These are phyloP conservation scores for Eurosta solidaginis DNA, from an alignment of 1,140 invertebrate species.

Conservation along the genomic window DNA sequence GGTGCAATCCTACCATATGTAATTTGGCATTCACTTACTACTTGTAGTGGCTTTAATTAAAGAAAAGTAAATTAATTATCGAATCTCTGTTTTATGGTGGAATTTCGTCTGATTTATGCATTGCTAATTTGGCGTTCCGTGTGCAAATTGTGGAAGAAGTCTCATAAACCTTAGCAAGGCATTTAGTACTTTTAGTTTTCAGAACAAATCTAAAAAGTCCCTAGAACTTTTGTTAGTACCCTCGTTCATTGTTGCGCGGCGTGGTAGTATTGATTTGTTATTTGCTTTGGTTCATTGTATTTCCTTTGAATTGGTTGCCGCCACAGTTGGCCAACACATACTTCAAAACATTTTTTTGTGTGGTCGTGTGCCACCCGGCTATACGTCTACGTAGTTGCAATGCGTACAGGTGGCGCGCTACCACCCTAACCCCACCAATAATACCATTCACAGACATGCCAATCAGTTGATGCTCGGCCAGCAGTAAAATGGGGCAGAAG, in stretches of 20 bases:
- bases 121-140: too few species aligned
- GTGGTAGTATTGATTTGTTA: background rate
- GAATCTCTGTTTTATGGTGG: too few species aligned
- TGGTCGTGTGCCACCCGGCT: background rate
- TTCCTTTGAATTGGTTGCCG: background rate
- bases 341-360: background rate
- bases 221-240: too few species aligned
- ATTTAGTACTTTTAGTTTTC: too few species aligned
- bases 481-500: background rate
- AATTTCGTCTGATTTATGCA: too few species aligned
- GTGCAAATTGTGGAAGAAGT: too few species aligned
- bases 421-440: background rate
- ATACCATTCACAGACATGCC: background rate
- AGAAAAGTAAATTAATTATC: too few species aligned
- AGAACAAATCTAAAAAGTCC: too few species aligned
- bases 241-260: background rate
- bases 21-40: too few species aligned
- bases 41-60: too few species aligned
- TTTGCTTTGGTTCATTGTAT: constrained; percentile 7
- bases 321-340: background rate
- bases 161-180: too few species aligned
- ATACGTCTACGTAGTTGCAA: background rate
- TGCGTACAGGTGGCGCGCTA: background rate
- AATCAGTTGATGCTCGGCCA: background rate
- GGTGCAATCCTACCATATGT: too few species aligned